Conservation (phyloP, 2,888 invertebrate genomes). For the Apeira syringaria region DNA sequence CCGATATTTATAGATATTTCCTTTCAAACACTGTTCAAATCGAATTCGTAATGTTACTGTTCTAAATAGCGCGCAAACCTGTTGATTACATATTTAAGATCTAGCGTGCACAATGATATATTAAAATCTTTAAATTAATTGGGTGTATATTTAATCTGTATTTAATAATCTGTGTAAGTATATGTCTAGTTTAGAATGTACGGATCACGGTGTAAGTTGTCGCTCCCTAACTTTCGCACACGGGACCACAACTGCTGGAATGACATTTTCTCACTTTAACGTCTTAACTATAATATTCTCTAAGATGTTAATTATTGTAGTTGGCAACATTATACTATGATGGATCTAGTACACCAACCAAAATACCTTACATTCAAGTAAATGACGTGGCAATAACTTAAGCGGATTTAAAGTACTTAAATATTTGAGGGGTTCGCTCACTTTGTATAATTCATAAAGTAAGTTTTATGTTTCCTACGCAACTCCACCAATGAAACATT, state of each 20-base stretch:
- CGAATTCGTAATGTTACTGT: too few relatives aligned
- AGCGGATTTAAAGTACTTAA: constrained; percentile 35
- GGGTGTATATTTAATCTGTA: constrained; percentile 35
- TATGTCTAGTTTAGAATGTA: constrained; percentile 26
- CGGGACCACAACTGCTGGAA: constrained; percentile 28
- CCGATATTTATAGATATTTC: too few relatives aligned
- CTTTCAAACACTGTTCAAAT: too few relatives aligned
- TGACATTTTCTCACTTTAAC: constrained; percentile 4
- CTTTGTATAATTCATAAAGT: constrained; percentile 38
- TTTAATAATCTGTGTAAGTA: constrained; percentile 26
- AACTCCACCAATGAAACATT: constrained; percentile 45
- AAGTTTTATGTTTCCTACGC: constrained; percentile 33
- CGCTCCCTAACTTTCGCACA: constrained; percentile 19
- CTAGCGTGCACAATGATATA: constrained; percentile 46
- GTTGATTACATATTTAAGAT: constrained; percentile 39
- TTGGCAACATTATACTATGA: constrained; percentile 4
- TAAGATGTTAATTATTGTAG: constrained; percentile 5
- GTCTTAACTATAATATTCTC: constrained; percentile 9
- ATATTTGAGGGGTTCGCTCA: constrained; percentile 52
- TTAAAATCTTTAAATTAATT: constrained; percentile 33
- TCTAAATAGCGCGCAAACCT: constrained; percentile 35
- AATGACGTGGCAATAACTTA: constrained; percentile 34
- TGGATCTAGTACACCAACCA: constrained; percentile 30
- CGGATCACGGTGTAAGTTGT: constrained; percentile 23
- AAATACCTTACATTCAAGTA: constrained; percentile 33